Evolutionary conservation across 2,797 vertebrate genomes (phyloP), one percentile per base, ranked within the genome.

Genomic region (Coregonus ussuriensis): DNA sequence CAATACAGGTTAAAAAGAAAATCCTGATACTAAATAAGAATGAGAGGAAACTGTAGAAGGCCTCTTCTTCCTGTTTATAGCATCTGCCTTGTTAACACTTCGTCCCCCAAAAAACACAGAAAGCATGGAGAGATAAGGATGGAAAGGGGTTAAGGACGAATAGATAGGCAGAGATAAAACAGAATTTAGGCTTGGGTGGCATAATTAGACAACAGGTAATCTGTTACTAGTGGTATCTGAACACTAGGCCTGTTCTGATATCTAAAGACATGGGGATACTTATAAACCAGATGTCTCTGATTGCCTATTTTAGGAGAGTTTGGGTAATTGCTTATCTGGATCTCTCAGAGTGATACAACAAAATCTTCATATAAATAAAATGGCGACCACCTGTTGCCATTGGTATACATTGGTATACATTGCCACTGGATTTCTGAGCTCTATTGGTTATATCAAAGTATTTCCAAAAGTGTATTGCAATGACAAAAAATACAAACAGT

Each of bases 61-160:
- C 21, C 78, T 77, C 86, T 81, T 83, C 71, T 88, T 90, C 89
- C 84, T 91, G 89, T 91, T 93, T 90, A 85, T 88, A 89, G 82
- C 80, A 6, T 78, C 78, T 59, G 71, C 4, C 18, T 79, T 84
- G 88, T 86, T 86, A 82, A 81, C 79, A 81, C 71, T 82, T 84
- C 69, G 81, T 87, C 83, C 82, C 86, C 31, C 88, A 90, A 89
- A 88, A 80, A 79, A 78, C 81, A 76, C 85, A 84, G 88, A 87
- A 85, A 83, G 84, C 75, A 63, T 35, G 66, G 25, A 80, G 81
- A 89, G 92, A 92, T 92, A 91, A 89, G 79, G 71, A 78, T 74
- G 68, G 3, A 21, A 71, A 82, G 18, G 72, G 75, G 81, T 89
- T 86, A 86, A 86, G 78, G 86, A 90, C 88, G 90, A 89, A 85